phyloP scores from a whole-genome alignment of 2,113 vertebrate genomes.

The Psittacula cyanocephala region DNA sequence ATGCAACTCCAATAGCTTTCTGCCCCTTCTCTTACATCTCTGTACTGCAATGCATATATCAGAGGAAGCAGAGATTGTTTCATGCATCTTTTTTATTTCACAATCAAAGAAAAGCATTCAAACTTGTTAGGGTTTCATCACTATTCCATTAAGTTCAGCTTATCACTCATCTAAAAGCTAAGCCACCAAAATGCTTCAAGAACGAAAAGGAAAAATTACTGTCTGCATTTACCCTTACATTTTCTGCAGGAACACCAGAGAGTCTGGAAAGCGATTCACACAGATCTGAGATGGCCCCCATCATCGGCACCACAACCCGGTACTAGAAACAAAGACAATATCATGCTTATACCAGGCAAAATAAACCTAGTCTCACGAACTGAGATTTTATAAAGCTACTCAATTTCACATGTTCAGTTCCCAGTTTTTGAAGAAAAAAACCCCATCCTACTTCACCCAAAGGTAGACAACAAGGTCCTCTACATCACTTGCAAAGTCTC shows the following conservation, averaged over 20 bases:
- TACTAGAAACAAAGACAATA: constrained; percentile 75
- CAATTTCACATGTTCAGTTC: neutral
- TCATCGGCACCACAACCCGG: constrained; percentile 89
- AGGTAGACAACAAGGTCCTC: neutral
- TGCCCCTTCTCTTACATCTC: neutral
- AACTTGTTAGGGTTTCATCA: neutral
- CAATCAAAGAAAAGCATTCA: neutral
- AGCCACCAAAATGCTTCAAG: neutral
- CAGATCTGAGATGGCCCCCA: constrained; percentile 88
- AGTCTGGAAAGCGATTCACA: constrained; percentile 88
- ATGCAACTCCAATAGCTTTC: neutral
- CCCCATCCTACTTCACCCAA: neutral
- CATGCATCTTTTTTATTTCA: neutral
- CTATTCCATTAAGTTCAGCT: neutral
- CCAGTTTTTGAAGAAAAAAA: neutral
- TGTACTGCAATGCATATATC: neutral
- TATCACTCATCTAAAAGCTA: neutral
- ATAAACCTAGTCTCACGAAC: neutral
- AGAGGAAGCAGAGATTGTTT: neutral
- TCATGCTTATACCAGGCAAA: neutral
- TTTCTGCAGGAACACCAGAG: constrained; percentile 86
- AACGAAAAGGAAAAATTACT: neutral
- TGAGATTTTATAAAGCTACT: neutral
- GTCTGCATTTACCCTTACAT: constrained; percentile 75
- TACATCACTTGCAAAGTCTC: neutral